Conservation (phyloP, 2,797 vertebrate species). For the Cynopterus sphinx region DNA sequence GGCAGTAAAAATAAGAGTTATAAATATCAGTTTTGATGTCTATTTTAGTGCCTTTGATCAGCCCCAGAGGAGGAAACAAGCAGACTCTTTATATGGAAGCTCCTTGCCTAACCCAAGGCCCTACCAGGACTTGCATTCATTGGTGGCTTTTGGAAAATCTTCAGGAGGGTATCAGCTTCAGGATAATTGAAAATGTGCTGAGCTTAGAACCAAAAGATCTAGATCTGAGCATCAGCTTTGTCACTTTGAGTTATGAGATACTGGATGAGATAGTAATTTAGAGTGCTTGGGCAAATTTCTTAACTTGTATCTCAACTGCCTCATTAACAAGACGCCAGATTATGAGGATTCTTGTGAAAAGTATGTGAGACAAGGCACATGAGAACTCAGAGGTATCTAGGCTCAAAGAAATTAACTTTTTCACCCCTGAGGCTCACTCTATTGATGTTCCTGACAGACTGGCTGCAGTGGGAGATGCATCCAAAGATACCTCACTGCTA, state of each 20-base stretch:
- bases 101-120: not conserved
- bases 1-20: constrained; percentile 54
- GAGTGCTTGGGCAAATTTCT: not conserved
- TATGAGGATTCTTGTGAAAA: not conserved
- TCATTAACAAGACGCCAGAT: not conserved
- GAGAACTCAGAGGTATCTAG: not conserved
- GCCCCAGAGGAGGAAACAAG: constrained; percentile 5
- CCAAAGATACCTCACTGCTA: not conserved
- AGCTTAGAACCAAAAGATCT: not conserved
- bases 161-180: not conserved
- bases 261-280: not conserved
- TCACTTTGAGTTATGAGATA: not conserved
- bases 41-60: constrained; percentile 39
- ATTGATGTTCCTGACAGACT: not conserved
- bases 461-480: not conserved
- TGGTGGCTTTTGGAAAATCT: not conserved
- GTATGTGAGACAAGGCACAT: not conserved
- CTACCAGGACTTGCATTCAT: not conserved
- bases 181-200: not conserved
- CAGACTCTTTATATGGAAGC: not conserved
- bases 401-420: not conserved
- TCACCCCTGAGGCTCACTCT: not conserved
- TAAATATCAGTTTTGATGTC: constrained; percentile 62
- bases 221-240: not conserved
- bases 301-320: not conserved